These are phyloP conservation scores for Chrysolina haemoptera DNA, from an alignment of 2,888 invertebrate species.

Conservation along the genomic window DNA sequence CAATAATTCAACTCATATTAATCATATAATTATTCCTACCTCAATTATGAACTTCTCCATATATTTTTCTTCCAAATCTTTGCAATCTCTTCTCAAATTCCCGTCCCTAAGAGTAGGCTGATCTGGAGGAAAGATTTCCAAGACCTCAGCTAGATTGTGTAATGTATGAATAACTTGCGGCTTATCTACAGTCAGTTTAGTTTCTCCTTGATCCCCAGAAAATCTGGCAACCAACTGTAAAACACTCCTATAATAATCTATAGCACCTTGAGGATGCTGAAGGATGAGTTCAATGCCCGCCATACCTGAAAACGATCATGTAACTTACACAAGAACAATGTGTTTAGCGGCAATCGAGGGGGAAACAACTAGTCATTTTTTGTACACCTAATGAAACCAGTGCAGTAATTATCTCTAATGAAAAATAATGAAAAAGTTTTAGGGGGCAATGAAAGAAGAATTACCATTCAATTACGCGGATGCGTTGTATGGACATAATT, in stretches of 20 bases:
- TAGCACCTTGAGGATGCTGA: constrained; percentile 72
- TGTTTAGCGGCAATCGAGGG: no score
- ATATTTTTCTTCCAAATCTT: constrained; percentile 74
- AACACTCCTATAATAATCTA: constrained; percentile 76
- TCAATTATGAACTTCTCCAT: constrained; percentile 68
- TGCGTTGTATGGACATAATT: no score
- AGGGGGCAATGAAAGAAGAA: no score
- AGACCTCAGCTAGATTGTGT: constrained; percentile 75
- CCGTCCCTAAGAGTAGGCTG: constrained; percentile 72
- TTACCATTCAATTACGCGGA: no score
- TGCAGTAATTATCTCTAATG: no score
- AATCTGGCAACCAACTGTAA: constrained; percentile 70
- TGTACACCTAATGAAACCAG: no score
- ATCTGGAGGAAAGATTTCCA: constrained; percentile 64
- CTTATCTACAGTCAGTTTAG: constrained; percentile 74
- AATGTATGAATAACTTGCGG: constrained; percentile 79
- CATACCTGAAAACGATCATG: constrained; percentile 67
- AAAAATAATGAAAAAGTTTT: no score
- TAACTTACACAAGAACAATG: no score
- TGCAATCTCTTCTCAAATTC: constrained; percentile 70
- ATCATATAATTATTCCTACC: constrained; percentile 42
- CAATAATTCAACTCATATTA: no score
- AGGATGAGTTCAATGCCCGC: constrained; percentile 77
- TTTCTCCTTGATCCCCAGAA: constrained; percentile 66
- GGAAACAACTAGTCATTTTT: no score